Conservation (phyloP, 2,113 vertebrate species). For the Cyrtonyx montezumae region DNA sequence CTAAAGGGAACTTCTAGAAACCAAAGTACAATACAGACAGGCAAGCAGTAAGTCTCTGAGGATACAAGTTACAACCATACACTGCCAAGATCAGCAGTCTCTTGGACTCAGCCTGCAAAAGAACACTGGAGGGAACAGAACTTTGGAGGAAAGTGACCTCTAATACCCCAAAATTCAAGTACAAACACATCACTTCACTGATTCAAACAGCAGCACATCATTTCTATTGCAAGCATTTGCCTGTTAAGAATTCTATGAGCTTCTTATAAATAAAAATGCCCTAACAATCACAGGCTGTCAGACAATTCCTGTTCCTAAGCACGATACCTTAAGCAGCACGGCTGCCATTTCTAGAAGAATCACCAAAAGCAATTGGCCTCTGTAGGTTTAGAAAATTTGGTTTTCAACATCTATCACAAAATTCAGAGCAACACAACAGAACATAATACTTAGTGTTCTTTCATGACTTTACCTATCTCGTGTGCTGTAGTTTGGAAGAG, state of each 20-base stretch:
- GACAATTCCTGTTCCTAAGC: background rate
- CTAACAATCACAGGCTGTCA: background rate
- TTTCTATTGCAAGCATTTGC: background rate
- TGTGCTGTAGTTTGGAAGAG: background rate
- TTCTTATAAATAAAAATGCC: background rate
- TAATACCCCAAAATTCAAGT: background rate
- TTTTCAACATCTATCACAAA: background rate
- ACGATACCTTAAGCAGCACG: background rate
- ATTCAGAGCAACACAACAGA: background rate
- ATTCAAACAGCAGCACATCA: background rate
- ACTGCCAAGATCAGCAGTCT: background rate
- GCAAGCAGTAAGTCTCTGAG: background rate
- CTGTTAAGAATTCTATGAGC: background rate
- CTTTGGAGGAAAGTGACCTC: background rate
- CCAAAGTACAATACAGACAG: background rate
- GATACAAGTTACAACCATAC: background rate
- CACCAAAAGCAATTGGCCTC: background rate
- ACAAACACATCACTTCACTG: background rate
- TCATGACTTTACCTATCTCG: background rate
- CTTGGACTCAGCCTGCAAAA: background rate
- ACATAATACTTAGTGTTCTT: background rate
- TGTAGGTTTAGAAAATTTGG: background rate
- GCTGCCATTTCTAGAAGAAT: background rate
- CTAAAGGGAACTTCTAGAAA: background rate
- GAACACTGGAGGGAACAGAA: background rate